phyloP scores from a whole-genome alignment of 2,797 vertebrate genomes.

The Salmo trutta region DNA sequence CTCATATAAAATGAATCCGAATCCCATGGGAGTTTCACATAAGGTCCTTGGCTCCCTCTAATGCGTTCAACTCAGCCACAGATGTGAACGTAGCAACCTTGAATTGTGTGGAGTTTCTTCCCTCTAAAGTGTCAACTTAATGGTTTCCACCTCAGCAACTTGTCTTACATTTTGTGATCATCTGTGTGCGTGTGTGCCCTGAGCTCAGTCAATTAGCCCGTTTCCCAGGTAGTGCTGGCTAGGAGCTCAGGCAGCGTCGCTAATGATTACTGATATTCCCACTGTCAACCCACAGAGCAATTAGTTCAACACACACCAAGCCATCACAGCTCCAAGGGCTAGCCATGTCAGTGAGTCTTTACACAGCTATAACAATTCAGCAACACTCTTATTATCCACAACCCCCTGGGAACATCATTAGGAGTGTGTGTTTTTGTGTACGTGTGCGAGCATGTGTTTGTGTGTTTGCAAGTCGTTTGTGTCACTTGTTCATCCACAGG shows the following conservation, averaged over 20 bases:
- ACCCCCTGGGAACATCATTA: conserved; percentile 35
- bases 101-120: too few relatives aligned
- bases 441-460: conserved; percentile 1
- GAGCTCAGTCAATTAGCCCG: conserved; percentile 60
- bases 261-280: conserved; percentile 64
- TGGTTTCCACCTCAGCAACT: too few relatives aligned
- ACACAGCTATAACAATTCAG: conserved; percentile 40
- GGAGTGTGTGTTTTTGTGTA: background rate
- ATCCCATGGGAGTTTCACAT: too few relatives aligned
- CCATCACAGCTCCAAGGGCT: conserved; percentile 46
- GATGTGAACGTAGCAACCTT: too few relatives aligned
- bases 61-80: too few relatives aligned
- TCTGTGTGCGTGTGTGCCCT: background rate
- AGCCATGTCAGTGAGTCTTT: conserved; percentile 49
- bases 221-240: conserved; percentile 60
- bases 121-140: too few relatives aligned
- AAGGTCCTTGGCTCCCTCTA: too few relatives aligned
- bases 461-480: background rate
- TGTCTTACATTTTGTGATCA: too few relatives aligned
- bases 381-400: conserved; percentile 43
- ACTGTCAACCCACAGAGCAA: conserved; percentile 60
- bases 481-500: background rate
- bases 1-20: too few relatives aligned
- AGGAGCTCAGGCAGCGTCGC: conserved; percentile 20
- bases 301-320: conserved; percentile 37